These are phyloP conservation scores for Acrocephalus arundinaceus DNA, from an alignment of 2,113 vertebrate species.

Conservation along the genomic window DNA sequence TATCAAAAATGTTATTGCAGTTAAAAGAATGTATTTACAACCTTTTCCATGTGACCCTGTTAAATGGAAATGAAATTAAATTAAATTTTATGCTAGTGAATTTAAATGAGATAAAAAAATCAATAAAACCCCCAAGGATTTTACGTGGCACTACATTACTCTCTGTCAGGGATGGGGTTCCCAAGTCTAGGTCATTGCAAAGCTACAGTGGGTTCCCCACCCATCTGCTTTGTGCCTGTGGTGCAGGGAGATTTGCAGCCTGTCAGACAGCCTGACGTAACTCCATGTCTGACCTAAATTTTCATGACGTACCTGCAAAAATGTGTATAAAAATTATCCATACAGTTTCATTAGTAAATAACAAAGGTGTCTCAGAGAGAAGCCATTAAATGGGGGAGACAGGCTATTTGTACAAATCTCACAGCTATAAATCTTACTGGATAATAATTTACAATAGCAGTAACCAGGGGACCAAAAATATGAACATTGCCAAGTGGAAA, in stretches of 20 bases:
- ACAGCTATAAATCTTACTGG: conserved; percentile 38
- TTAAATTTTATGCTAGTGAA: neutral
- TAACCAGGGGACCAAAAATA: conserved; percentile 57
- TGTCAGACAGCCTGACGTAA: neutral
- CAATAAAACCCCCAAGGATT: neutral
- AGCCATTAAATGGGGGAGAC: conserved; percentile 33
- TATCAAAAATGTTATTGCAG: neutral
- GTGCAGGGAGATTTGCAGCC: neutral
- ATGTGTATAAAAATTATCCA: neutral
- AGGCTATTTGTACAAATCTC: conserved; percentile 39
- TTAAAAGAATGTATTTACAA: neutral
- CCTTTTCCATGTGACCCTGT: neutral
- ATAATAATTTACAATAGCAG: conserved; percentile 53
- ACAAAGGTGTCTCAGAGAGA: conserved; percentile 30
- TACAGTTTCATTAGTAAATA: conserved; percentile 40
- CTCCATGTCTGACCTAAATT: neutral
- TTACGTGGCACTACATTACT: neutral
- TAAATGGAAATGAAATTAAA: neutral
- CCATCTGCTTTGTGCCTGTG: neutral
- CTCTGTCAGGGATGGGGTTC: neutral
- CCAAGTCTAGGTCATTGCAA: neutral
- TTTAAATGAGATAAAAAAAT: neutral
- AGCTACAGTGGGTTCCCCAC: neutral
- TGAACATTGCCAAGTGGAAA: conserved; percentile 24
- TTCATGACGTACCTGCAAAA: neutral